A percentile compares a stretch with the other conserved stretches of the same genome.
These are phyloP conservation scores for Nicator chloris DNA, from an alignment of 2,113 vertebrate genomes.

Conservation along the genomic window DNA sequence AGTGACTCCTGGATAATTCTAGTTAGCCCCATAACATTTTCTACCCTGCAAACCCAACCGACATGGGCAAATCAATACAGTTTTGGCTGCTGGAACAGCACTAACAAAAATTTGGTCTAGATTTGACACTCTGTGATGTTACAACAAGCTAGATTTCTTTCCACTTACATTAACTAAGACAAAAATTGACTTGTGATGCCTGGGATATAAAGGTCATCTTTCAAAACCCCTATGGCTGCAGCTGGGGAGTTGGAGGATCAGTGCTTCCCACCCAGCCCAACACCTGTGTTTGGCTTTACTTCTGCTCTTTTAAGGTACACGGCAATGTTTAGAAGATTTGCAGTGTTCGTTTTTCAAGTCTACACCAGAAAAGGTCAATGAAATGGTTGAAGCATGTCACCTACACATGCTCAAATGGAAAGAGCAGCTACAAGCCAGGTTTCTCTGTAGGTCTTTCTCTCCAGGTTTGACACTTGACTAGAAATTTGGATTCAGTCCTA, in stretches of 20 bases:
- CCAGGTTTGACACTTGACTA: background rate
- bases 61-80: rapidly evolving
- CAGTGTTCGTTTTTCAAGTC: background rate
- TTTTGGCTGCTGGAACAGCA: background rate
- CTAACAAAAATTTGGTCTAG: background rate
- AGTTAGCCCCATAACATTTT: rapidly evolving
- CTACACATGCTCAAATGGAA: background rate
- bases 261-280: background rate
- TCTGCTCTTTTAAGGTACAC: background rate
- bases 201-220: background rate
- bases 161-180: background rate
- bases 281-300: background rate
- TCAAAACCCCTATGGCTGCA: background rate
- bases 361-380: background rate
- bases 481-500: background rate
- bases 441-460: background rate
- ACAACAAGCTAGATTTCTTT: background rate
- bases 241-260: background rate
- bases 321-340: background rate
- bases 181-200: background rate
- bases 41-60: background rate
- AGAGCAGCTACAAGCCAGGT: background rate
- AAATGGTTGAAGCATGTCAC: background rate
- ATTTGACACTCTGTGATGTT: background rate
- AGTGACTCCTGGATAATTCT: background rate